A percentile compares a stretch with the other conserved stretches of the same genome.
These are phyloP conservation scores for Neopelma chrysocephalum DNA, from an alignment of 2,797 vertebrate species.

Conservation along the genomic window DNA sequence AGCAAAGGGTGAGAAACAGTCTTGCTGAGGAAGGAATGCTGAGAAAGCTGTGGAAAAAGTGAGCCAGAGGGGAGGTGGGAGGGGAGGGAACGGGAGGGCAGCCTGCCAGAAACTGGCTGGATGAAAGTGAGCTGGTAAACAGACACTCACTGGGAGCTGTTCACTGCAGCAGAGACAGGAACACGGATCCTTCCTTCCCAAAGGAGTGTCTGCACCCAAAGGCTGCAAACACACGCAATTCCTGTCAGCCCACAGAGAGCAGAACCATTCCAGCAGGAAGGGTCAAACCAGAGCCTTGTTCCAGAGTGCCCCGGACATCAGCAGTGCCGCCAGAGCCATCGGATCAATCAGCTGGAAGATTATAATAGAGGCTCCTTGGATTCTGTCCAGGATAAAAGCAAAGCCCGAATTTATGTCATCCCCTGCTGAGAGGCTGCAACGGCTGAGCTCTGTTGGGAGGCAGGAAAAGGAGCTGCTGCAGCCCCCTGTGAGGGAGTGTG, in stretches of 20 bases:
- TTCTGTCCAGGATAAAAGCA: not conserved
- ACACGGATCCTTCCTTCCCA: not conserved
- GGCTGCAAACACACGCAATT: not conserved
- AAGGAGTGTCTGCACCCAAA: not conserved
- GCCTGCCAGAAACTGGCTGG: not conserved
- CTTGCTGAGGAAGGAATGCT: not conserved
- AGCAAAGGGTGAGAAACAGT: not conserved
- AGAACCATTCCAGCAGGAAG: not conserved
- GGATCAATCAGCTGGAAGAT: slow-evolving; percentile 2
- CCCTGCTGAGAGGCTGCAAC: not conserved
- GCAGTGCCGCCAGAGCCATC: not conserved
- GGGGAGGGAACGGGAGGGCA: not conserved
- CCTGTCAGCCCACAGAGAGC: not conserved
- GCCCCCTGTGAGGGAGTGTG: not conserved
- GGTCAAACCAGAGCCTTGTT: not conserved
- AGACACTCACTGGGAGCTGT: not conserved
- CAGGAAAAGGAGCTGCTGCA: not conserved
- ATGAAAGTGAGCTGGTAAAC: not conserved
- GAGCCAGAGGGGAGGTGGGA: not conserved
- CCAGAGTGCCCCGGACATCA: not conserved
- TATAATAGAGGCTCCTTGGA: not conserved
- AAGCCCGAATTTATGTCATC: not conserved
- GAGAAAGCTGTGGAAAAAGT: not conserved
- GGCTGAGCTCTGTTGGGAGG: not conserved
- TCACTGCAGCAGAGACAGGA: not conserved